These are phyloP conservation scores for Pteruthius melanotis DNA, from an alignment of 2,113 vertebrate species.

Conservation along the genomic window DNA sequence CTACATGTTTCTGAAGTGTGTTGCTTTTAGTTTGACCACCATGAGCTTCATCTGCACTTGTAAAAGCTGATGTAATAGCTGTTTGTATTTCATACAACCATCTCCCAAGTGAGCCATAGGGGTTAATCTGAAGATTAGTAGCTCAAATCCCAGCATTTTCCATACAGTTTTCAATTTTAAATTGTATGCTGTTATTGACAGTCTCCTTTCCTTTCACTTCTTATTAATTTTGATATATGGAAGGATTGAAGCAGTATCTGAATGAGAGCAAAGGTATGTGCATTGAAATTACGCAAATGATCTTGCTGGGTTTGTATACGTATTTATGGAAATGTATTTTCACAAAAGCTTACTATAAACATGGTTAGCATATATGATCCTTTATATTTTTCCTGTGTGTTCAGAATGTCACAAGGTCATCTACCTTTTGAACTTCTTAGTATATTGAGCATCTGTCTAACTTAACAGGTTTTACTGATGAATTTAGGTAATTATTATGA, in stretches of 20 bases:
- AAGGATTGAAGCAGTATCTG: background rate
- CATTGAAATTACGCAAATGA: background rate
- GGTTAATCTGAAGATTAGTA: constrained; percentile 54
- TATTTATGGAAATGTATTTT: background rate
- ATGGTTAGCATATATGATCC: background rate
- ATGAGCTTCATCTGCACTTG: constrained; percentile 33
- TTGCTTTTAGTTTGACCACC: constrained; percentile 40
- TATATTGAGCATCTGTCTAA: background rate
- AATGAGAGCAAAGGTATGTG: background rate
- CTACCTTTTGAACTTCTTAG: background rate
- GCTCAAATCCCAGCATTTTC: constrained; percentile 37
- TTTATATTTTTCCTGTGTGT: background rate
- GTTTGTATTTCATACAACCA: constrained; percentile 18
- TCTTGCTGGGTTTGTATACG: background rate
- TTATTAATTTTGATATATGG: background rate
- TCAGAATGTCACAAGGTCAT: background rate
- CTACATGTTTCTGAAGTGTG: constrained; percentile 20
- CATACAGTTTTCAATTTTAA: constrained; percentile 13
- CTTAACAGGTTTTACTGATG: background rate
- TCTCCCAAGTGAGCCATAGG: constrained; percentile 2
- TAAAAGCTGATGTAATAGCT: constrained; percentile 46
- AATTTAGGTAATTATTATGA: background rate
- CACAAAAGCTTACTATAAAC: background rate
- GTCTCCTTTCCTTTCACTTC: background rate
- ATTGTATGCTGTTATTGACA: background rate